These are phyloP conservation scores for Herpailurus yagouaroundi DNA, from an alignment of 2,113 vertebrate species.

Conservation along the genomic window DNA sequence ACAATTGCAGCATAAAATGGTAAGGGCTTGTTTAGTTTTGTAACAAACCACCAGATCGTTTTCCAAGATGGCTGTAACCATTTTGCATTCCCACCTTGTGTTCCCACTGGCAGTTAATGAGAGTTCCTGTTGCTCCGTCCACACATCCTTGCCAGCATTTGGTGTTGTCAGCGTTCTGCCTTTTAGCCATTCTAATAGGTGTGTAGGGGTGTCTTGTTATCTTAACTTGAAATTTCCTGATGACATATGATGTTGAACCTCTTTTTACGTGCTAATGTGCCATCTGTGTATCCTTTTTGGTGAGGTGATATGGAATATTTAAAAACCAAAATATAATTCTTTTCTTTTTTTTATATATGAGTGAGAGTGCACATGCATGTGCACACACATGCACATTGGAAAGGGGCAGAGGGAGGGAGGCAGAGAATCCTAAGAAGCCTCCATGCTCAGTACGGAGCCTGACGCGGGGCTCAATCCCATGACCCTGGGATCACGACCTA, in stretches of 20 bases:
- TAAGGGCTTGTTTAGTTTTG: not conserved
- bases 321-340: not conserved
- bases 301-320: not conserved
- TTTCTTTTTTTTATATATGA: not conserved
- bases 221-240: slow-evolving; percentile 12
- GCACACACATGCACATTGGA: too few relatives aligned
- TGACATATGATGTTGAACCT: not conserved
- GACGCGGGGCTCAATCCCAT: too few relatives aligned
- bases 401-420: too few relatives aligned
- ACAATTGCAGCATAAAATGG: not conserved
- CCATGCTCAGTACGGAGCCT: too few relatives aligned
- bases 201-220: not conserved
- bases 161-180: not conserved
- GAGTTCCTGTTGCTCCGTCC: not conserved
- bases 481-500: too few relatives aligned
- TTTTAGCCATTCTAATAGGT: not conserved
- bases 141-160: not conserved
- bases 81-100: not conserved
- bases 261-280: not conserved
- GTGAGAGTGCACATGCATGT: too few relatives aligned
- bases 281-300: not conserved
- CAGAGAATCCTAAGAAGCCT: too few relatives aligned
- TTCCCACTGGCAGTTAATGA: not conserved
- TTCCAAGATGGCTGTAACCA: not conserved
- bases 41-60: not conserved